Percentiles rank a stretch among this genome's conserved stretches.
These are phyloP conservation scores for Neotragus pygmaeus DNA, from an alignment of 2,113 vertebrate species.

Conservation along the genomic window DNA sequence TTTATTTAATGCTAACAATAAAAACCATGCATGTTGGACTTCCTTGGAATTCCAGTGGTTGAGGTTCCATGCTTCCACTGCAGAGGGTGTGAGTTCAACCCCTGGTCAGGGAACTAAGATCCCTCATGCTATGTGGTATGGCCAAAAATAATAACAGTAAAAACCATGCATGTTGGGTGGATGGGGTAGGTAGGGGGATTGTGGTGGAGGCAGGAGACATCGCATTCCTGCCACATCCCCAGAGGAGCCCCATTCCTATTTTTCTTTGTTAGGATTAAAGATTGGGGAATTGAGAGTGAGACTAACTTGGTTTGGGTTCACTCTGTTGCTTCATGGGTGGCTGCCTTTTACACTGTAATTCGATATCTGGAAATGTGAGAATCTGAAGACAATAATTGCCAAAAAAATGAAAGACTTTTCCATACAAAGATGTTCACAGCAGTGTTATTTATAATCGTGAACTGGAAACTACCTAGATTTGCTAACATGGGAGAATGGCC, in stretches of 20 bases:
- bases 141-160: neutral
- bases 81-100: neutral
- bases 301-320: neutral
- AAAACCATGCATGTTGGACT: neutral
- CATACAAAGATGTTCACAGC: neutral
- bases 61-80: neutral
- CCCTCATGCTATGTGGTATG: neutral
- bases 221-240: neutral
- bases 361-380: neutral
- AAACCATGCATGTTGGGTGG: neutral
- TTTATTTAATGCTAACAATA: neutral
- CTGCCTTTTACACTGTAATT: neutral
- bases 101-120: neutral
- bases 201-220: neutral
- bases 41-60: neutral
- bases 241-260: neutral
- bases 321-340: neutral
- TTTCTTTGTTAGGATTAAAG: neutral
- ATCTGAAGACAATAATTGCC: neutral
- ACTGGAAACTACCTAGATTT: neutral
- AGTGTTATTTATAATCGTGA: neutral
- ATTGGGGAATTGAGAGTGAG: neutral
- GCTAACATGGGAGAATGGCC: neutral
- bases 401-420: neutral
- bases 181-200: neutral